phyloP scores from a whole-genome alignment of 2,888 invertebrate species.

The Adelphocoris suturalis region DNA sequence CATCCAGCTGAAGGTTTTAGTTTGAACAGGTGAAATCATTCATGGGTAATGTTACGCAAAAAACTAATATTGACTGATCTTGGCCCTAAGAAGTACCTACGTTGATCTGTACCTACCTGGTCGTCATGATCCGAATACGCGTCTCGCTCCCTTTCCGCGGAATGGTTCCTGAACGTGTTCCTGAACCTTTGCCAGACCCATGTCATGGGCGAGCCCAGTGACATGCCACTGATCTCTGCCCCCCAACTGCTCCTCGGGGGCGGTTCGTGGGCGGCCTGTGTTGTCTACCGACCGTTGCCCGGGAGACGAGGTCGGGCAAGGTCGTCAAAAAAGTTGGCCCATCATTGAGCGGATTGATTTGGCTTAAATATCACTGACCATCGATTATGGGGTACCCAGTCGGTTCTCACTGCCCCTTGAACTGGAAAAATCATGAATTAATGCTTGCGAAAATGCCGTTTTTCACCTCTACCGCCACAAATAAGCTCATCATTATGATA shows the following conservation, averaged over 20 bases:
- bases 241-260: background rate
- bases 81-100: too few relatives aligned
- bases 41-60: too few relatives aligned
- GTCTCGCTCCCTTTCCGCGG: slow-evolving; percentile 56
- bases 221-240: slow-evolving; percentile 66
- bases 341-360: slow-evolving; percentile 63
- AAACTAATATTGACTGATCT: too few relatives aligned
- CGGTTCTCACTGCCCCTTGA: slow-evolving; percentile 6
- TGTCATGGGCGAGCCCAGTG: slow-evolving; percentile 76
- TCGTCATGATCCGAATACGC: slow-evolving; percentile 72
- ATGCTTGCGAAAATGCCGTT: background rate
- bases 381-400: slow-evolving; percentile 56
- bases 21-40: too few relatives aligned
- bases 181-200: slow-evolving; percentile 78
- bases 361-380: slow-evolving; percentile 68
- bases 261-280: slow-evolving; percentile 11
- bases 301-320: slow-evolving; percentile 67
- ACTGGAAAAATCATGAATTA: background rate
- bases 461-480: background rate
- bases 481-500: background rate
- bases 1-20: too few relatives aligned
- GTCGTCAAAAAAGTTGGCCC: slow-evolving; percentile 64
- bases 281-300: slow-evolving; percentile 45
- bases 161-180: slow-evolving; percentile 76
- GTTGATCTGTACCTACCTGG: slow-evolving; percentile 62